Base-by-base conservation (phyloP, 2,797 vertebrate species). In the Malurus leucopterus region DNA sequence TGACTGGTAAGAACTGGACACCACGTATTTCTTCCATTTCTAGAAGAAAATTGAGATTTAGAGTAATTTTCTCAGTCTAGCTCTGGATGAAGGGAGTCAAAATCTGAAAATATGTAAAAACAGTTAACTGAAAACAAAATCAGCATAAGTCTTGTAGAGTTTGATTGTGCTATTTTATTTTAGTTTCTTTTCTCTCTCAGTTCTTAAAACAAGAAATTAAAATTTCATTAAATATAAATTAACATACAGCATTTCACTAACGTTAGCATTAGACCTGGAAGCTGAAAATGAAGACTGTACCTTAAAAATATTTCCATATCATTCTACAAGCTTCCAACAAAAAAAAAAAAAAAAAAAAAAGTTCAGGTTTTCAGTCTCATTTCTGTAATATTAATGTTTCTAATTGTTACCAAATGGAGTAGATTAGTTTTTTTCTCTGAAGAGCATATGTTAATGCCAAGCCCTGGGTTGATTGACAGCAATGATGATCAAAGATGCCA, bases 381-480 rank as follows among this genome's bases (percentile, higher is more conserved):
- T 93, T 90, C 86, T 89, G 76, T 81, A 85, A 92, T 88, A 93
- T 86, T 93, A 92, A 86, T 18, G 10, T 69, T 79, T 92, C 61
- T 91, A 91, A 90, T 90, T 92, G 90, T 93, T 95, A 89, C 76
- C 84, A 95, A 94, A 95, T 92, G 82, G 83, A 95, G 80, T 54
- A 90, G 87, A 89, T 95, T 95, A 91, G 92, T 73, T 92, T 92
- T 92, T 95, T 89, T 80, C 91, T 90, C 92, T 81, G 83, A 95
- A 95, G 89, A 93, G 76, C 90, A 93, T 93, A 93, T 94, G 90
- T 92, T 94, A 92, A 89, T 92, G 90, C 83, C 89, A 95, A 94
- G 74, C 77, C 61, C 64, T 82, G 43, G 3, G 26, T 61, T 95
- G 92, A 95, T 49, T 95, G 95, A 93, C 94, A 93, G 89, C 76